These are phyloP conservation scores for Cyaniris semiargus DNA, from an alignment of 2,888 invertebrate genomes.

Conservation along the genomic window DNA sequence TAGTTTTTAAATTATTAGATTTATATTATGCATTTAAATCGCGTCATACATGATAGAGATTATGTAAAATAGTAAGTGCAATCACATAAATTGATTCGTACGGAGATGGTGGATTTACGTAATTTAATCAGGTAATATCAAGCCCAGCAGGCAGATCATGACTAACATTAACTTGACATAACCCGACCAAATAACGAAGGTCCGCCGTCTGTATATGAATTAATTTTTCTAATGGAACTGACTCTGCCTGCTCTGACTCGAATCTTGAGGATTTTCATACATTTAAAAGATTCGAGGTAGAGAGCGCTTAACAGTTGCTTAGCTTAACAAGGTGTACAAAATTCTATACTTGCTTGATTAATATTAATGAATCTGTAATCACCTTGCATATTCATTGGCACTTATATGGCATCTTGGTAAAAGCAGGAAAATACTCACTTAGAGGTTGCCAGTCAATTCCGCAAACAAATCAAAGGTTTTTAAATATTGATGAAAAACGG, in stretches of 20 bases:
- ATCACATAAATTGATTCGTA: no score
- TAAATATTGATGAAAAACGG: background rate
- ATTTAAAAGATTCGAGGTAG: no score
- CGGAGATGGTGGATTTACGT: background rate
- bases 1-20: background rate
- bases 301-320: no score
- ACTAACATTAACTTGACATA: background rate
- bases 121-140: background rate
- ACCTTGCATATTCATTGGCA: background rate
- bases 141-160: background rate
- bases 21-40: slow-evolving; percentile 8
- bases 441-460: background rate
- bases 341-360: background rate
- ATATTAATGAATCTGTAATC: background rate
- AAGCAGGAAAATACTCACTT: background rate
- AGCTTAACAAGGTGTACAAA: no score
- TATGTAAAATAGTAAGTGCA: background rate
- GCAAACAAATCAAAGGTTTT: background rate
- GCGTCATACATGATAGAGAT: background rate
- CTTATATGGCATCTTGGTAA: slow-evolving; percentile 4
- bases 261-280: no score
- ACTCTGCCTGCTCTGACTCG: no score
- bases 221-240: background rate
- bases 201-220: background rate
- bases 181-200: background rate